Evolutionary conservation across 2,797 vertebrate genomes (phyloP), one percentile per base, ranked within the genome.

Genomic region (Anomalospiza imberbis): DNA sequence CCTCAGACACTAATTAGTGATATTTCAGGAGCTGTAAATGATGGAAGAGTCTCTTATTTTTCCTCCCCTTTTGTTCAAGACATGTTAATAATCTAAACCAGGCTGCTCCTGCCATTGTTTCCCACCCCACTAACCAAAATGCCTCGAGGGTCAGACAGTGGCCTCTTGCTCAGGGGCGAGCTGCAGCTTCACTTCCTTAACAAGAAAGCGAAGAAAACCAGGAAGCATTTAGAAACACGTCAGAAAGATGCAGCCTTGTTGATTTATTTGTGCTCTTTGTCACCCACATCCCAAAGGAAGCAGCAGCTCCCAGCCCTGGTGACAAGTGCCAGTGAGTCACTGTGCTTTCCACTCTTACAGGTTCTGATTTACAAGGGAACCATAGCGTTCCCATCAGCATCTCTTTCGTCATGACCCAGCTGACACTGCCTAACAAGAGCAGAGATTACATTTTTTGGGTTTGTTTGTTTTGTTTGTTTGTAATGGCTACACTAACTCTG

Each of bases 1-100:
- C 95, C 94, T 93, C 93, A 94, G 95, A 96, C 75, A 22, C 83
- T 94, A 96, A 95, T 96, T 97, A 95, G 89, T 19, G 63, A 32
- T 94, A 91, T 91, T 96, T 93, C 20, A 1, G 89, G 95, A 90
- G 83, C 67, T 76, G 74, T 15, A 88, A 94, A 87, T 88, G 89
- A 91, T 89, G 53, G 89, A 94, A 82, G 40, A 75, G 45, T 19
- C 67, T 82, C 17, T 1, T 24, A 26, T 57, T 32, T 21, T 17
- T 42, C 19, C 15, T 1, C 12, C 12, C 9, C 12, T 78, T 85
- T 57, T 61, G 57, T 88, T 70, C 3, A 5, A 53, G 70, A 89
- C 7, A 58, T 5, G 31, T 82, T 90, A 79, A 94, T 85, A 72
- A 84, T 19, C 85, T 54, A 44, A 44, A 44, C 36, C 60, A 86